Evolutionary conservation across 2,888 invertebrate genomes (phyloP).

Genomic region (Cartodere bifasciata): DNA sequence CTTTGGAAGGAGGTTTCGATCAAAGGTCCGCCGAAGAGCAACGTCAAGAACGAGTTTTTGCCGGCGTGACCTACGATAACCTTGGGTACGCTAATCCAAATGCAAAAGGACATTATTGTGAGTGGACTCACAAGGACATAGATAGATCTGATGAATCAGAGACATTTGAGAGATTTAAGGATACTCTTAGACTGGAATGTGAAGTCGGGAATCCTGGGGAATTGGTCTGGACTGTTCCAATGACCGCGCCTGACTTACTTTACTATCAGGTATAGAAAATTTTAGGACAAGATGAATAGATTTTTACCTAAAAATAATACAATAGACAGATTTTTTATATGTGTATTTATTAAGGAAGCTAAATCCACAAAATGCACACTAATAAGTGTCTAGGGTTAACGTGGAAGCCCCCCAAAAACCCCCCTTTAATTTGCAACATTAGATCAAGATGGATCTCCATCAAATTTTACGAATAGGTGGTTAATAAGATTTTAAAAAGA

Average conservation of each 20-base stretch:
- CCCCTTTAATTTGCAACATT: too few species aligned
- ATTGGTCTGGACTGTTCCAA: slow-evolving; percentile 75
- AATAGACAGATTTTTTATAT: too few species aligned
- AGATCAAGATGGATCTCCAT: too few species aligned
- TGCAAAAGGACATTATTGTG: slow-evolving; percentile 75
- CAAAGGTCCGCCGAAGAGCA: slow-evolving; percentile 62
- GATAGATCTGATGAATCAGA: slow-evolving; percentile 60
- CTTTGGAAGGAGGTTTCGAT: slow-evolving; percentile 72
- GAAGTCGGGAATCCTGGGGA: slow-evolving; percentile 61
- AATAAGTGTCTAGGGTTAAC: too few species aligned
- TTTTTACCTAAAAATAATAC: too few species aligned
- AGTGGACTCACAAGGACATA: slow-evolving; percentile 68
- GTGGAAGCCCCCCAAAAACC: too few species aligned
- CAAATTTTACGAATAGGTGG: too few species aligned
- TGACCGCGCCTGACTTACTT: slow-evolving; percentile 69
- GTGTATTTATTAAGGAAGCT: too few species aligned
- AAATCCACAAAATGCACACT: too few species aligned
- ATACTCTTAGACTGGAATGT: slow-evolving; percentile 64
- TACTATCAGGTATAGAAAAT: slow-evolving; percentile 74
- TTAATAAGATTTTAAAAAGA: too few species aligned
- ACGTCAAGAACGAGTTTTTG: slow-evolving; percentile 54
- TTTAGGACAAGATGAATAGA: too few species aligned
- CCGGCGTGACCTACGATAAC: slow-evolving; percentile 64
- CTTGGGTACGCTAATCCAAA: slow-evolving; percentile 71
- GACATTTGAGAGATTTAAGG: slow-evolving; percentile 66